Evolutionary conservation across 2,113 vertebrate genomes (phyloP).

Genomic region (Poecile atricapillus): DNA sequence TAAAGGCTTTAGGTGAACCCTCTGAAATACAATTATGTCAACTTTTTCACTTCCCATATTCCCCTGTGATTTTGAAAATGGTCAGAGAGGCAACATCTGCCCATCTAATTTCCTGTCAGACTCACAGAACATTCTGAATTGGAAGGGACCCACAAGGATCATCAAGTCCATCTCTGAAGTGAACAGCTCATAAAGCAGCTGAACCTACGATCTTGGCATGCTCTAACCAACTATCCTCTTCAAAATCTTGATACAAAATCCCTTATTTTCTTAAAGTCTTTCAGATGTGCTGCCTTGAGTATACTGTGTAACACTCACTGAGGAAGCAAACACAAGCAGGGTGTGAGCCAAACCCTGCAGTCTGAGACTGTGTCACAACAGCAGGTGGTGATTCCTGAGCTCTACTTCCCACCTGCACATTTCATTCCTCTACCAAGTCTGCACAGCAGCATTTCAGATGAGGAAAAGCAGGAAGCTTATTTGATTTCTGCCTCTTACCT

Average conservation of each 20-base stretch:
- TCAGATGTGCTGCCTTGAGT: background rate
- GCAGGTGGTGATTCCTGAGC: background rate
- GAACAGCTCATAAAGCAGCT: background rate
- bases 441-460: background rate
- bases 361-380: rapidly evolving
- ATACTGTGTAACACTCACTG: background rate
- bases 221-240: background rate
- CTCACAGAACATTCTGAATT: background rate
- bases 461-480: background rate
- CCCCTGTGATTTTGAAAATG: background rate
- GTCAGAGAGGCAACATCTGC: background rate
- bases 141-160: background rate
- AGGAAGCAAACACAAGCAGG: background rate
- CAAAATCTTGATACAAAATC: background rate
- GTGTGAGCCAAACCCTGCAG: background rate
- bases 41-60: background rate
- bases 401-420: background rate
- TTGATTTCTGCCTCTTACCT: background rate
- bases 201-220: background rate
- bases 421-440: background rate
- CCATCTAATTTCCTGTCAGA: background rate
- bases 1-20: background rate
- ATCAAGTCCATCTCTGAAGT: background rate
- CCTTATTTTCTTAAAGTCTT: background rate
- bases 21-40: background rate